phyloP scores from a whole-genome alignment of 2,888 invertebrate species.

The Caradrina clavipalpis region DNA sequence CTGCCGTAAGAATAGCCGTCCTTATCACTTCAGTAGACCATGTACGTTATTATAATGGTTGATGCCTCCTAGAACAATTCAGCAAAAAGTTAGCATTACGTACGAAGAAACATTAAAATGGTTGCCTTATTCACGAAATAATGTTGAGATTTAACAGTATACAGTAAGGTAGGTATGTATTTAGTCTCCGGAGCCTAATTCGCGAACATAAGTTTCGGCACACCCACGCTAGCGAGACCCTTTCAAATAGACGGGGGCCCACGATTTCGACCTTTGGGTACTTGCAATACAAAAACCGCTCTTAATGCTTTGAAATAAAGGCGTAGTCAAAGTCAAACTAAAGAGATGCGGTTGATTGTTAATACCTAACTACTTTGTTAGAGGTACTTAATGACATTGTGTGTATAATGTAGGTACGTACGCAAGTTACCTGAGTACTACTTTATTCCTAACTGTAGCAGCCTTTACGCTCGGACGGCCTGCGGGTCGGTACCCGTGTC shows the following conservation, averaged over 20 bases:
- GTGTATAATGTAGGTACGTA: neutral
- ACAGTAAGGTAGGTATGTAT: neutral
- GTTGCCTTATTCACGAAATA: neutral
- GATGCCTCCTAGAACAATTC: no score
- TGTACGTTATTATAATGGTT: no score
- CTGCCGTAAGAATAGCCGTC: no score
- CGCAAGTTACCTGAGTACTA: neutral
- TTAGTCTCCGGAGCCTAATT: neutral
- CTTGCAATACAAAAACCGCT: neutral
- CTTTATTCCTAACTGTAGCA: neutral
- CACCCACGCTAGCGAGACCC: neutral
- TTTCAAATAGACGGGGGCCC: slow-evolving; percentile 3
- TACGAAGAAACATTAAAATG: no score
- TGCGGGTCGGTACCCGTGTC: no score
- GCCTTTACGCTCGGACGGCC: no score
- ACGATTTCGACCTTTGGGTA: slow-evolving; percentile 6
- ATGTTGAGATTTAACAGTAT: neutral
- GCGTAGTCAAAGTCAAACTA: neutral
- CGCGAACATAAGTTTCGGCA: neutral
- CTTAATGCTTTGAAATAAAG: neutral
- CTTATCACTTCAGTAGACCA: no score
- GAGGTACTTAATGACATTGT: neutral
- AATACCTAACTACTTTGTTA: neutral
- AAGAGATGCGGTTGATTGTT: neutral
- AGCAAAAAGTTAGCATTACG: no score